Conservation (phyloP, 2,888 invertebrate species). For the Lissonota sp. region DNA sequence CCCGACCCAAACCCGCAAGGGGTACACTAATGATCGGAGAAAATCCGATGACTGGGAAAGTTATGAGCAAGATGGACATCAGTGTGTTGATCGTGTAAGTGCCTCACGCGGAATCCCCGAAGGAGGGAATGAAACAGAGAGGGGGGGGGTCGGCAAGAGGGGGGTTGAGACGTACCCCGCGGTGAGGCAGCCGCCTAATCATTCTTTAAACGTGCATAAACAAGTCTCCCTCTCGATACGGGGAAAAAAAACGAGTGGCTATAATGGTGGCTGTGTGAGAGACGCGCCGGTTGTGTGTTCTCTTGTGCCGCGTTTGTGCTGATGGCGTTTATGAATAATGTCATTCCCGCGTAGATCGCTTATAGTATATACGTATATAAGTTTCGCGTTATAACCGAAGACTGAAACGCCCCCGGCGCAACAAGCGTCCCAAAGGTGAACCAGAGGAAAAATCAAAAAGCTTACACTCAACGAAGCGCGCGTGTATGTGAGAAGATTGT, state of each 20-base stretch:
- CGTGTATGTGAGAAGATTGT: conserved; percentile 3
- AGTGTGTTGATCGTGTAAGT: conserved; percentile 33
- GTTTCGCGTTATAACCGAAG: conserved; percentile 19
- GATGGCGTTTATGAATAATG: conserved; percentile 79
- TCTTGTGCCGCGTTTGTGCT: conserved; percentile 58
- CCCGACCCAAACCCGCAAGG: neutral
- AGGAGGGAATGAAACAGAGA: conserved; percentile 29
- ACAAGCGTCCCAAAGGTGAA: conserved; percentile 51
- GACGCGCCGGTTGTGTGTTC: conserved; percentile 47
- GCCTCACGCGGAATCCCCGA: conserved; percentile 7
- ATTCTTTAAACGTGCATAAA: conserved; percentile 84
- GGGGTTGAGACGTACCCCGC: conserved; percentile 77
- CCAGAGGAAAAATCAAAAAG: conserved; percentile 61
- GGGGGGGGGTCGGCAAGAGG: conserved; percentile 59
- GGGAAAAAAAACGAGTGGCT: conserved; percentile 54
- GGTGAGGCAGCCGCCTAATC: conserved; percentile 82
- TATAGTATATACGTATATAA: conserved; percentile 21
- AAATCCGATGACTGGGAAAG: conserved; percentile 56
- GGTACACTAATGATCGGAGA: conserved; percentile 43
- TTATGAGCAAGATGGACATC: conserved; percentile 37
- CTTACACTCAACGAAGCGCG: conserved; percentile 18
- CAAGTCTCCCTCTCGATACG: conserved; percentile 76
- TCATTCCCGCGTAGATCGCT: conserved; percentile 74
- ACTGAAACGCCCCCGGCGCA: conserved; percentile 62
- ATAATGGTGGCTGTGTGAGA: conserved; percentile 51